Base-by-base conservation (phyloP, 2,797 vertebrate species). In the Xenopus petersii region DNA sequence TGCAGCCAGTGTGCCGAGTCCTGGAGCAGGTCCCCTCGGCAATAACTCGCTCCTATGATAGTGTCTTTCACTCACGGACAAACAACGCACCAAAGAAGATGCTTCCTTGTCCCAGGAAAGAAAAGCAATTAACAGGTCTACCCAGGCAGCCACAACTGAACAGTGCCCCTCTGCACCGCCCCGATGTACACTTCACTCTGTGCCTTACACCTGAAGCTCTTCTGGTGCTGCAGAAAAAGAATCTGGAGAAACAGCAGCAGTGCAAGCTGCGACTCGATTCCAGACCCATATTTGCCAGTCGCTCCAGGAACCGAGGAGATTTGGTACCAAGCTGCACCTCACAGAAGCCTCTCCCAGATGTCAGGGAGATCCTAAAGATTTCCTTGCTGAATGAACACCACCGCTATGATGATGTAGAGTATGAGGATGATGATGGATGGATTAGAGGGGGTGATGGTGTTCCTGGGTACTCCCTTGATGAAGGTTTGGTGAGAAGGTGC, bases 361-460 rank as follows among this genome's bases (percentile, higher is more conserved):
- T 93, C 79, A 92, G 91, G 21, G 85, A 93, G 0, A 88, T 93
- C 66, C 89, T 97, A 9, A 94, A 93, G 75, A 93, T 95, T 17
- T 97, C 95, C 0, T 89, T 97, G 74, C 86, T 97, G 26, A 95
- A 95, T 26, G 94, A 97, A 12, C 90, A 89, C 51, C 92, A 95
- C 86, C 93, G 92, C 81, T 95, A 96, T 81, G 95, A 98, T 73
- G 95, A 97, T 64, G 95, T 93, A 84, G 96, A 97, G 83, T 93
- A 96, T 49, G 95, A 97, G 77, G 96, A 95, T 16, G 95, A 94
- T 21, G 79, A 70, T 54, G 7, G 15, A 70, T 74, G 64, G 55
- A n/a, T 48, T 42, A 72, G 2, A 75, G 15, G 13, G 91, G 59
- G 76, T 26, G 60, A 36, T 11, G 79, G 56, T 9, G 54, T 30